Evolutionary conservation across 2,888 invertebrate species (phyloP), one percentile per base, ranked within the genome.

Genomic region (Zaprionus bogoriensis): DNA sequence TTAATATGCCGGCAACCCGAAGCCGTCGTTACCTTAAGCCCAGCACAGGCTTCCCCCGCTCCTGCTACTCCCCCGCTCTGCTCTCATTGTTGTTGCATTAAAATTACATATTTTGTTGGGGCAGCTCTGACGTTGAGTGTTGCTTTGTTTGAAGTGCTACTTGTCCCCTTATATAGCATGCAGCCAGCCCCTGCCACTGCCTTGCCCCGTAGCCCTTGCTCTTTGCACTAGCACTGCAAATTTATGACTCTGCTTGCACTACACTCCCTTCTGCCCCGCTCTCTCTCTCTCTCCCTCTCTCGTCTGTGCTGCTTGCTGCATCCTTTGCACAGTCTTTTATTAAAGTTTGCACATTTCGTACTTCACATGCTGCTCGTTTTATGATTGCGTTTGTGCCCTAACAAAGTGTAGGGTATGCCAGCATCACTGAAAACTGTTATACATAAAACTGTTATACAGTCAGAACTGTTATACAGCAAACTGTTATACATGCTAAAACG

Each of bases 81-180:
- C 22, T 48, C 22, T 28, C 39, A 71, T 50, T 68, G 66, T 67
- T 81, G 69, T 70, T 83, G 82, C 85, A 69, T 77, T 73, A 64
- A 76, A 74, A 74, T 74, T 71, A 75, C 72, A 72, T 72, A 72
- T 76, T 76, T 74, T 71, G 71, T 62, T 68, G 53, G 52, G 61
- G 72, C 58, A 54, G 48, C 45, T 14, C 38, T 51, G 73, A 67
- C 76, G 79, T 79, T 71, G 84, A 80, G 87, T 77, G 82, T 87
- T 80, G 87, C 87, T 74, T 84, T 81, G 82, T 85, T 87, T 87
- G 71, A 76, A 84, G 82, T 84, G 87, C 81, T 67, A 77, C 70
- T 77, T 73, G 74, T 50, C 44, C 41, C 57, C 52, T 50, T 53
- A 47, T 39, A 46, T 42, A 62, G 54, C 51, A 63, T 52, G 45